These are phyloP conservation scores for Paramormyrops hopkinsi DNA, from an alignment of 2,797 vertebrate species.

Conservation along the genomic window DNA sequence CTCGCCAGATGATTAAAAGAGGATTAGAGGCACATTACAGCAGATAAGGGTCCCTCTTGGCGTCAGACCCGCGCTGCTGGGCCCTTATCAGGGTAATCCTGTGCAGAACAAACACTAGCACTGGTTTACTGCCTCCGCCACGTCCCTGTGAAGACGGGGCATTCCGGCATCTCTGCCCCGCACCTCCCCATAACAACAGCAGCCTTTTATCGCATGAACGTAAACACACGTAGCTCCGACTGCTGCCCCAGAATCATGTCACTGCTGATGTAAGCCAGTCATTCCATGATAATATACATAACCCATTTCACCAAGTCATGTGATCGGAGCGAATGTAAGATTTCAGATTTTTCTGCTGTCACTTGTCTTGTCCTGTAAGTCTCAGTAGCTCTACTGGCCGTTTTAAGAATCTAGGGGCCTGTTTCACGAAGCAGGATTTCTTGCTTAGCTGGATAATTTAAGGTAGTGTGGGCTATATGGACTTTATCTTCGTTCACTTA, in stretches of 20 bases:
- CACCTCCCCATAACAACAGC: not conserved
- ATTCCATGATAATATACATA: not conserved
- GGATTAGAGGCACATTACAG: constrained; percentile 27
- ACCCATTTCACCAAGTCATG: not conserved
- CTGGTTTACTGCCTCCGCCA: not conserved
- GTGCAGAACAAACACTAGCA: not conserved
- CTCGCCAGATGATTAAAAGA: constrained; percentile 21
- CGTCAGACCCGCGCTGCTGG: not conserved
- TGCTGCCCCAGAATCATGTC: not conserved
- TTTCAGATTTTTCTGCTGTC: not conserved
- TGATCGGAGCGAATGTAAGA: not conserved
- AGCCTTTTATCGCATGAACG: not conserved
- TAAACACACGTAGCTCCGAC: not conserved
- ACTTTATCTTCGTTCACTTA: not conserved
- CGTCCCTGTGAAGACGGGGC: not conserved
- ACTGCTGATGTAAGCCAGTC: not conserved
- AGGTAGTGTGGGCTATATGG: not conserved
- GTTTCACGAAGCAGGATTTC: not conserved
- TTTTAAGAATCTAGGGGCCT: not conserved
- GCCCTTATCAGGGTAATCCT: constrained; percentile 14
- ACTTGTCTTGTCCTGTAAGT: not conserved
- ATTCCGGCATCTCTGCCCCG: not conserved
- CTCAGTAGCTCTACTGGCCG: not conserved
- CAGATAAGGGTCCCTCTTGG: constrained; percentile 23
- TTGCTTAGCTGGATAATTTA: not conserved